These are phyloP conservation scores for Melolontha melolontha DNA, from an alignment of 2,888 invertebrate species.

Conservation along the genomic window DNA sequence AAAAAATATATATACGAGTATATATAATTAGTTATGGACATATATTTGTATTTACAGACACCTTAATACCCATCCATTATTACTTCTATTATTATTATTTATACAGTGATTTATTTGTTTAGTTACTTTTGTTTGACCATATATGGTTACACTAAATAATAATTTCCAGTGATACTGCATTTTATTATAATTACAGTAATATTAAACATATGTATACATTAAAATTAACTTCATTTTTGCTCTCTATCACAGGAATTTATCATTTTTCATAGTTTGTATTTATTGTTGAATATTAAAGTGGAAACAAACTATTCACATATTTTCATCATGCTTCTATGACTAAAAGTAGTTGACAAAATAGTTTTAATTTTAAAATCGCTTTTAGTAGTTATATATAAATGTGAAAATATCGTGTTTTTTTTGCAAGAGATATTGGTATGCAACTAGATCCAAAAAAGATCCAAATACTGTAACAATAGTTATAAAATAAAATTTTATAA, in stretches of 20 bases:
- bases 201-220: background rate
- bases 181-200: slow-evolving; percentile 14
- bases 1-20: slow-evolving; percentile 22
- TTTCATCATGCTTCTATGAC: background rate
- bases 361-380: too few relatives aligned
- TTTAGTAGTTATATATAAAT: too few relatives aligned
- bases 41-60: slow-evolving; percentile 34
- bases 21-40: slow-evolving; percentile 33
- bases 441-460: too few relatives aligned
- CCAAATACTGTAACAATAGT: too few relatives aligned
- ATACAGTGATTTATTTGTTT: background rate
- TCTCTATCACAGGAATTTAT: slow-evolving; percentile 32
- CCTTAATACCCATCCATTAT: slow-evolving; percentile 29
- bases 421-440: too few relatives aligned
- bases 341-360: too few relatives aligned
- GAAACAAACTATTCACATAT: slow-evolving; percentile 2
- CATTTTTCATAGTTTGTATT: slow-evolving; percentile 25
- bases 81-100: slow-evolving; percentile 12
- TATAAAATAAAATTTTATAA: too few relatives aligned
- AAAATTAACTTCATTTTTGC: slow-evolving; percentile 12
- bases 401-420: too few relatives aligned
- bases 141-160: slow-evolving; percentile 37
- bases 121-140: slow-evolving; percentile 25
- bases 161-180: slow-evolving; percentile 26
- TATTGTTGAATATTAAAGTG: slow-evolving; percentile 7